Evolutionary conservation across 2,888 invertebrate genomes (phyloP).

Genomic region (Tetramorium bicarinatum): DNA sequence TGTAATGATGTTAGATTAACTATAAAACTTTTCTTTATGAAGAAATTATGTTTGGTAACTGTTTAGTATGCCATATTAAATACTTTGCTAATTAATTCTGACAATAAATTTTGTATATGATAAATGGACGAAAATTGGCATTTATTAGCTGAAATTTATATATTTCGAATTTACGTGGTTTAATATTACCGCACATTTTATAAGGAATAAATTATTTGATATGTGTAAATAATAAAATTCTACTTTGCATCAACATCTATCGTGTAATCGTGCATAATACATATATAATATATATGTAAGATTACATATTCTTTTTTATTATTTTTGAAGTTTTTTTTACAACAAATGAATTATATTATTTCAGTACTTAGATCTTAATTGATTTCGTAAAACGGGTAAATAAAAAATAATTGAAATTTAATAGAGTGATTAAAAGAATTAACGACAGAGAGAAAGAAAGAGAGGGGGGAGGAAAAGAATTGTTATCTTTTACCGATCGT

Average conservation of each 20-base stretch:
- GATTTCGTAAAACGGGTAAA: too few relatives aligned
- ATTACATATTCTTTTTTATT: neutral
- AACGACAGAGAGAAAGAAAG: neutral
- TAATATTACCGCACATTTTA: slow-evolving; percentile 19
- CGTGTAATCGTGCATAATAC: neutral
- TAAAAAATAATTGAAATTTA: neutral
- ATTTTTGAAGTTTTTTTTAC: neutral
- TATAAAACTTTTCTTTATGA: neutral
- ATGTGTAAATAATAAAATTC: slow-evolving; percentile 5
- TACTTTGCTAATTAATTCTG: slow-evolving; percentile 31
- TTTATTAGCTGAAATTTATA: slow-evolving; percentile 30
- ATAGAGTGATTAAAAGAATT: neutral
- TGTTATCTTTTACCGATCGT: neutral
- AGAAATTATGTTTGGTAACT: slow-evolving; percentile 25
- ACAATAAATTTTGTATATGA: slow-evolving; percentile 24
- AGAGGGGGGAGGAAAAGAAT: neutral
- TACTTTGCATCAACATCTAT: neutral
- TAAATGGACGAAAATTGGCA: slow-evolving; percentile 37
- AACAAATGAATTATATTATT: neutral
- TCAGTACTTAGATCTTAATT: neutral
- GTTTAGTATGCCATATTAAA: slow-evolving; percentile 27
- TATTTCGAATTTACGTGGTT: slow-evolving; percentile 21
- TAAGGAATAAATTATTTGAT: slow-evolving; percentile 20
- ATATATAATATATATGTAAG: neutral
- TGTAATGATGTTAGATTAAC: neutral